These are phyloP conservation scores for Chaetorhynchus papuensis DNA, from an alignment of 2,113 vertebrate species.

Conservation along the genomic window DNA sequence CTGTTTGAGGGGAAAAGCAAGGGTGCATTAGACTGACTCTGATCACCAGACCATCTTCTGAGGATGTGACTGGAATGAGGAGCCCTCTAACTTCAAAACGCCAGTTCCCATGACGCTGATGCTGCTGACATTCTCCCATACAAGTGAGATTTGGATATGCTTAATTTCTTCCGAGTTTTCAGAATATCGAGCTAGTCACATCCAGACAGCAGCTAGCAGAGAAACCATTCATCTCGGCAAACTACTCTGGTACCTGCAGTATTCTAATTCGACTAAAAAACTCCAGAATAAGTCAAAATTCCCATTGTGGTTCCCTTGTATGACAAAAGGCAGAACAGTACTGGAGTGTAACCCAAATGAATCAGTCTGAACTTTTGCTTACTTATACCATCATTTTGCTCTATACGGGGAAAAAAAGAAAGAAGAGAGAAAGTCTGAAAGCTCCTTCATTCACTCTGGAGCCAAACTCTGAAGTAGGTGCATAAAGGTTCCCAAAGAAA, in stretches of 20 bases:
- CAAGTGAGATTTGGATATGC: not conserved
- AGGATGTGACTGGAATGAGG: not conserved
- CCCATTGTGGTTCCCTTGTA: not conserved
- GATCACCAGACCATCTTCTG: not conserved
- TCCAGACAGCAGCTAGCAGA: not conserved
- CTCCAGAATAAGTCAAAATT: not conserved
- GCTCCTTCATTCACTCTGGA: not conserved
- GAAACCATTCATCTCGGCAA: not conserved
- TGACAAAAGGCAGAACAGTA: not conserved
- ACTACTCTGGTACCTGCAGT: not conserved
- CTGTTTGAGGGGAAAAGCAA: not conserved
- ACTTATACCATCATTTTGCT: not conserved
- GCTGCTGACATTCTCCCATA: not conserved
- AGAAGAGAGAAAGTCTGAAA: not conserved
- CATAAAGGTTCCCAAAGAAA: not conserved
- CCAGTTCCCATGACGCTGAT: not conserved
- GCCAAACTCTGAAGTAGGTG: not conserved
- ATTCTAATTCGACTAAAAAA: not conserved
- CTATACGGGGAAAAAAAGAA: not conserved
- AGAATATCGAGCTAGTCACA: not conserved
- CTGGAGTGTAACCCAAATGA: not conserved
- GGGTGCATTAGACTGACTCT: not conserved
- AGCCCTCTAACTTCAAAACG: not conserved
- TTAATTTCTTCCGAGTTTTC: not conserved
- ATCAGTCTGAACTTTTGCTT: not conserved